Evolutionary conservation across 2,113 vertebrate genomes (phyloP), one percentile per base, ranked within the genome.

Genomic region (Chascanopsetta lugubris): DNA sequence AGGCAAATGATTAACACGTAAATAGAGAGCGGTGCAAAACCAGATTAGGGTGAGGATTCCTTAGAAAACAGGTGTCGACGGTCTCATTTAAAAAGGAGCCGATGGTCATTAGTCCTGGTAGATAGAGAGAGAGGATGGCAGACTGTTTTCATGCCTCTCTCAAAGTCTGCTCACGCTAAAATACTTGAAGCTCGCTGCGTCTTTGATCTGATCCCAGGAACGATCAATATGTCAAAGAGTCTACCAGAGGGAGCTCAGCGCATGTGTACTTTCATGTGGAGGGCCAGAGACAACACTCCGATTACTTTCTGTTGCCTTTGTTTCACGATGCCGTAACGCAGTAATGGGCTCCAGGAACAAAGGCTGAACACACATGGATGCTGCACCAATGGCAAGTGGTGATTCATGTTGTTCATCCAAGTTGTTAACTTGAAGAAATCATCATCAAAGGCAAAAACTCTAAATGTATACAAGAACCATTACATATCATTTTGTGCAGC

Each of bases 61-160:
- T 66, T 43, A n/a, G 48, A 65, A 76, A 63, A 71, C 30, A 83
- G 36, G 56, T 51, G 53, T 64, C 67, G 62, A 47, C 54, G 22
- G 50, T 79, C 72, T 38, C 63, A 85, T 81, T 82, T 81, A 69
- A 68, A 66, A 59, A 54, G 75, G 75, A 61, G 18, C 69, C 3
- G 8, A 67, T 22, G 38, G 50, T 68, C 69, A 86, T 87, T 66
- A 79, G 79, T 83, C 70, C 65, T 54, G 6, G 22, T 20, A 79
- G 69, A 77, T 22, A 56, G 36, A 61, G 65, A 60, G 18, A 13
- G 18, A 72, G 17, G 74, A 56, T 58, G 47, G 18, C 18, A 70
- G 36, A 22, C 15, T 32, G 46, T 20, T 60, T 69, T 75, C 32
- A 60, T 20, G 58, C 20, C 38, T 75, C 61, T 63, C 0, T n/a